These are phyloP conservation scores for Lates calcarifer DNA, from an alignment of 2,113 vertebrate species.

Conservation along the genomic window DNA sequence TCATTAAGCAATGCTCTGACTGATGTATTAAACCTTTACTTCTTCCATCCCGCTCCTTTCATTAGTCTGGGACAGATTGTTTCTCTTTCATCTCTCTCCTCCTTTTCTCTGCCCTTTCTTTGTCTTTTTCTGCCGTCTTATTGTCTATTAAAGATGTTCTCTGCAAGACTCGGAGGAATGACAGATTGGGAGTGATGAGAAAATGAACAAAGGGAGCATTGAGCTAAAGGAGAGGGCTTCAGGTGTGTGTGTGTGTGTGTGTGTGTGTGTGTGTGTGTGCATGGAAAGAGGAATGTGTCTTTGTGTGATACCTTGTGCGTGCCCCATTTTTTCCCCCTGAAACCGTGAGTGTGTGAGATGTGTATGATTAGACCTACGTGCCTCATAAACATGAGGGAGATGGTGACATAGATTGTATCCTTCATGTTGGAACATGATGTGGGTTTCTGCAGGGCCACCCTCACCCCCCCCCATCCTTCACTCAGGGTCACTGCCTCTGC, in stretches of 20 bases:
- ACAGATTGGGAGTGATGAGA: slow-evolving; percentile 20
- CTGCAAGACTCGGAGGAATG: slow-evolving; percentile 7
- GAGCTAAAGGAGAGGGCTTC: not conserved
- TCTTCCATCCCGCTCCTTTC: slow-evolving; percentile 26
- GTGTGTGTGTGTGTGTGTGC: not conserved
- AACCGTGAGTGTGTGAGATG: too few species aligned
- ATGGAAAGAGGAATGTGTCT: too few species aligned
- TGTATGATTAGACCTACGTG: too few species aligned
- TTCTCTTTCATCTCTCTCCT: slow-evolving; percentile 50
- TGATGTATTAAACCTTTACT: slow-evolving; percentile 56
- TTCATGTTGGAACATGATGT: slow-evolving; percentile 13
- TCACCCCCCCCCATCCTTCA: too few species aligned
- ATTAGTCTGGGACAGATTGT: slow-evolving; percentile 41
- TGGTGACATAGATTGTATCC: not conserved
- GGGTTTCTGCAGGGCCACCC: not conserved
- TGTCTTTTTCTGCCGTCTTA: slow-evolving; percentile 40
- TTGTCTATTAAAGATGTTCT: slow-evolving; percentile 42
- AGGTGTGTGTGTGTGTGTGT: not conserved
- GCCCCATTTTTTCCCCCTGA: too few species aligned
- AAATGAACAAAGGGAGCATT: slow-evolving; percentile 45
- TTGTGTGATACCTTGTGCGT: too few species aligned
- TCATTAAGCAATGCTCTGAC: slow-evolving; percentile 39
- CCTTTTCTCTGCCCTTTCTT: slow-evolving; percentile 25
- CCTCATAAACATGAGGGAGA: not conserved
- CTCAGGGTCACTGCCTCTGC: not conserved